Evolutionary conservation across 2,888 invertebrate species (phyloP).

Genomic region (Horisme vitalbata): DNA sequence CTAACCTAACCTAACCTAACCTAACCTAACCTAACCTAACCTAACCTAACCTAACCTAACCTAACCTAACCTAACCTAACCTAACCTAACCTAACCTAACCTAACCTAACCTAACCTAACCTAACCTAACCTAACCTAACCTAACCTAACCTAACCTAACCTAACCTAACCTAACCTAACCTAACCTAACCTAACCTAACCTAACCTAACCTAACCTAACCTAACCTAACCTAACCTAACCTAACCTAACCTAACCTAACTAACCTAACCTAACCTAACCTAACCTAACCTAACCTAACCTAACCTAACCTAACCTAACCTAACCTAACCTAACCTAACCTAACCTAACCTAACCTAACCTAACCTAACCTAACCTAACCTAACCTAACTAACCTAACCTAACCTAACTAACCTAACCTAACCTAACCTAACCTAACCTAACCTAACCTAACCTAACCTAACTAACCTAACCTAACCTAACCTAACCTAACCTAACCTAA

Average conservation of each 20-base stretch:
- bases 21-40: slow-evolving; percentile 24
- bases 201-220: slow-evolving; percentile 33
- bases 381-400: slow-evolving; percentile 28
- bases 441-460: slow-evolving; percentile 22
- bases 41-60: slow-evolving; percentile 19
- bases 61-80: slow-evolving; percentile 25
- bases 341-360: slow-evolving; percentile 32
- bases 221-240: slow-evolving; percentile 29
- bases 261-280: slow-evolving; percentile 33
- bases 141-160: slow-evolving; percentile 33
- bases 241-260: slow-evolving; percentile 31
- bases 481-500: slow-evolving; percentile 23
- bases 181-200: slow-evolving; percentile 29
- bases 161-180: slow-evolving; percentile 33
- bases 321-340: slow-evolving; percentile 28
- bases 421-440: slow-evolving; percentile 23
- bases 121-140: slow-evolving; percentile 31
- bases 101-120: slow-evolving; percentile 33
- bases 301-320: slow-evolving; percentile 33
- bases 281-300: slow-evolving; percentile 30
- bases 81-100: slow-evolving; percentile 31
- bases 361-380: slow-evolving; percentile 31
- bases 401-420: slow-evolving; percentile 23
- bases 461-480: slow-evolving; percentile 22
- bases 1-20: slow-evolving; percentile 24